Base-by-base conservation (phyloP, 2,888 invertebrate species). In the Lottia scabra region DNA sequence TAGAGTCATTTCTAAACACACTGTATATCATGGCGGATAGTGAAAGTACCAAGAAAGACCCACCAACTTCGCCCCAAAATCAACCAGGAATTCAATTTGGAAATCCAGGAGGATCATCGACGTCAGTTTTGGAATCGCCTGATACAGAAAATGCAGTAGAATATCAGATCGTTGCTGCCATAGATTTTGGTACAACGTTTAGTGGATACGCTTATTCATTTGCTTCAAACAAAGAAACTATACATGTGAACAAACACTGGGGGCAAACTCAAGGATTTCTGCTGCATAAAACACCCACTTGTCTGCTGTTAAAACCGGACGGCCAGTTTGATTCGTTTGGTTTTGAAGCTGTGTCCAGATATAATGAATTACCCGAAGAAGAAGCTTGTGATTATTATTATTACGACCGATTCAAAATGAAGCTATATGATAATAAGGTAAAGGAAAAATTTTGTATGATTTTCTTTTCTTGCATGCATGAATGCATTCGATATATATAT, bases 401-500 rank as follows among this genome's bases (percentile, higher is more conserved):
- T 71, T 86, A 84, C 68, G 85, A 86, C 72, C 75, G 85, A 26
- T 86, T 86, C 72, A 86, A 86, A 77, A 86, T 86, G 86, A 85
- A 84, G 71, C 79, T 86, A 8, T 85, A 83, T 72, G 84, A 85
- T 67, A 85, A 86, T 63, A 85, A 84, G 83, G 85, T 85, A 75
- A 19, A n/a, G 4, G 13, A 30, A 65, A 30, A 5, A 2, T 30
- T 38, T 38, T 5, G 38, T 38, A 8, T 38, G 5, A 8, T 38
- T 38, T 38, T 5, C 30, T 8, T 6, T 38, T 38, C 38, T 38
- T 38, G 3, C 38, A 38, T 38, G 38, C 38, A 38, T 38, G 8
- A 38, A 5, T 38, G 38, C 38, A 38, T 10, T 10, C 38, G 5
- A 10, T 38, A 38, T 8, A 38, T 38, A 8, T 1, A 38, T 6